Evolutionary conservation across 2,888 invertebrate species (phyloP).

Genomic region (Lasioglossum figueresi): DNA sequence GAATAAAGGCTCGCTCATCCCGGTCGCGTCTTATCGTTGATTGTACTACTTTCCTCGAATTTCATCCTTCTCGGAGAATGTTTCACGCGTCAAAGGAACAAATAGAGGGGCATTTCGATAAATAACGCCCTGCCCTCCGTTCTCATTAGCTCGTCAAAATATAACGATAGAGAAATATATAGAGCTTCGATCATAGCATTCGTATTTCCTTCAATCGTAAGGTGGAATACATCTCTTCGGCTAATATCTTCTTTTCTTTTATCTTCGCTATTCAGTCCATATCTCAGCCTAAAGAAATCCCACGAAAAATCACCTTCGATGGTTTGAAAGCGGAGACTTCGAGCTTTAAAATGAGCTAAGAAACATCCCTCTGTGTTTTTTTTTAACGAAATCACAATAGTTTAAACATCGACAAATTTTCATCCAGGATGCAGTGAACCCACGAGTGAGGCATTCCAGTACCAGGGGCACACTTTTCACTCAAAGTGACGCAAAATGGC

Average conservation of each 20-base stretch:
- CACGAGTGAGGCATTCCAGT: too few relatives aligned
- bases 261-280: background rate
- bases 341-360: background rate
- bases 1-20: slow-evolving; percentile 48
- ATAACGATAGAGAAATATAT: background rate
- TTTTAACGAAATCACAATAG: background rate
- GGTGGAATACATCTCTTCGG: background rate
- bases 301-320: rapidly evolving
- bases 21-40: slow-evolving; percentile 52
- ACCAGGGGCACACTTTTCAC: background rate
- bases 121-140: slow-evolving; percentile 17
- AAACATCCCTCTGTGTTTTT: rapidly evolving
- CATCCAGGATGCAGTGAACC: too few relatives aligned
- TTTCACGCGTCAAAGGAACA: slow-evolving; percentile 36
- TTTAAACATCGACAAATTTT: background rate
- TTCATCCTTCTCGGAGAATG: slow-evolving; percentile 11
- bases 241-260: background rate
- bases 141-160: background rate
- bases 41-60: slow-evolving; percentile 47
- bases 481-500: background rate
- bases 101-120: slow-evolving; percentile 42
- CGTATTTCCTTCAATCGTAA: background rate
- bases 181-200: background rate
- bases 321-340: rapidly evolving
- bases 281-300: background rate